Evolutionary conservation across 2,888 invertebrate genomes (phyloP).

Genomic region (Habrosyne pyritoides): DNA sequence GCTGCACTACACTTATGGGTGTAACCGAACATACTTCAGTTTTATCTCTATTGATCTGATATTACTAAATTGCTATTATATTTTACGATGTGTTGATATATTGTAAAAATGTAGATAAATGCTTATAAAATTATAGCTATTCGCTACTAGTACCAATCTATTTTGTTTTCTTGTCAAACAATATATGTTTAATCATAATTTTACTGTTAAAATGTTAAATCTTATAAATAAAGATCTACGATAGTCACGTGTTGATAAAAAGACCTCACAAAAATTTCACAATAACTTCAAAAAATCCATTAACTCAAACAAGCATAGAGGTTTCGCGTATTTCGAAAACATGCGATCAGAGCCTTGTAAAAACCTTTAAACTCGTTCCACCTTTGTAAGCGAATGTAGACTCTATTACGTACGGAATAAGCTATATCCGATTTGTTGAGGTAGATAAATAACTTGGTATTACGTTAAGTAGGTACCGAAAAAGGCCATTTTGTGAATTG

Average conservation of each 20-base stretch:
- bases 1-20: constrained; percentile 37
- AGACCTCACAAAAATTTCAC: constrained; percentile 17
- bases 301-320: constrained; percentile 9
- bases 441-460: constrained; percentile 9
- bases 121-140: too few relatives aligned
- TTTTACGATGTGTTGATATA: constrained; percentile 21
- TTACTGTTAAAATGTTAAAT: too few relatives aligned
- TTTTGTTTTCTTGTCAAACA: too few relatives aligned
- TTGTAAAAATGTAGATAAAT: constrained; percentile 5
- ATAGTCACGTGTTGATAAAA: background rate
- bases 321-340: constrained; percentile 18
- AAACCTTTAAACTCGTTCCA: background rate
- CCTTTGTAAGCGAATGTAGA: background rate
- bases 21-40: constrained; percentile 24
- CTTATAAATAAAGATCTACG: background rate
- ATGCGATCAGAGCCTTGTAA: background rate
- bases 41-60: constrained; percentile 24
- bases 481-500: constrained; percentile 54
- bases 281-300: constrained; percentile 28
- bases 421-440: constrained; percentile 1
- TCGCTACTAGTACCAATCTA: too few relatives aligned
- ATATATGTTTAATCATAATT: too few relatives aligned
- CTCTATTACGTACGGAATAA: constrained; percentile 30
- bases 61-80: constrained; percentile 28
- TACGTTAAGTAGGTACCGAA: constrained; percentile 24